These are phyloP conservation scores for Pinna nobilis DNA, from an alignment of 1,140 invertebrate species.

Conservation along the genomic window DNA sequence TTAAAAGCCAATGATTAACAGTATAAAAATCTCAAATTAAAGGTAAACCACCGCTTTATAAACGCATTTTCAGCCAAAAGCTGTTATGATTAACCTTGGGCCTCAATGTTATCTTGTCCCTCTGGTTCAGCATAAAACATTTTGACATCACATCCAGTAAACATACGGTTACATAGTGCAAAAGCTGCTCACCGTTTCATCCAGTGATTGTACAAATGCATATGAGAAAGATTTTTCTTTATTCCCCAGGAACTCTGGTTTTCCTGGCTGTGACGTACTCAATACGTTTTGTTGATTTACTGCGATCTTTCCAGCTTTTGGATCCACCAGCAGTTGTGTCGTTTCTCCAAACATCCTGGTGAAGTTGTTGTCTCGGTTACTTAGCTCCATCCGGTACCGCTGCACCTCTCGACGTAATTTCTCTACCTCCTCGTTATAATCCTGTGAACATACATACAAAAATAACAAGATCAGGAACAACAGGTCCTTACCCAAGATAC, in stretches of 20 bases:
- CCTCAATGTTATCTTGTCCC: too few relatives aligned
- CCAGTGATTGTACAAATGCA: slow-evolving; percentile 53
- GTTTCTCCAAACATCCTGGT: slow-evolving; percentile 71
- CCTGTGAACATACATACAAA: slow-evolving; percentile 36
- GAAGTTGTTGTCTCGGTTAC: slow-evolving; percentile 71
- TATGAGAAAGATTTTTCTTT: slow-evolving; percentile 54
- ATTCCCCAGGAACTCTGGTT: slow-evolving; percentile 8
- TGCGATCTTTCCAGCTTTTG: slow-evolving; percentile 52
- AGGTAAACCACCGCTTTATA: not conserved
- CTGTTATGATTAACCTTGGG: too few relatives aligned
- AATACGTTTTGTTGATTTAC: slow-evolving; percentile 41
- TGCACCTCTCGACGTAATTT: slow-evolving; percentile 65
- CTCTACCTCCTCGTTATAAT: slow-evolving; percentile 69
- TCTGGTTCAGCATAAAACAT: too few relatives aligned
- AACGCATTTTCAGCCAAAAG: too few relatives aligned
- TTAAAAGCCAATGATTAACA: too few relatives aligned
- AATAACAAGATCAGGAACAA: too few relatives aligned
- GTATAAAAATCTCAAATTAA: not conserved
- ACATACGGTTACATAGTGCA: slow-evolving; percentile 4
- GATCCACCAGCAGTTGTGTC: slow-evolving; percentile 62
- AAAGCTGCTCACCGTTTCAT: slow-evolving; percentile 38
- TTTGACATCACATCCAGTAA: not conserved
- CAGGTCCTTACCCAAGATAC: too few relatives aligned
- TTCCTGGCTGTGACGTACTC: slow-evolving; percentile 21
- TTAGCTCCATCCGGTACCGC: slow-evolving; percentile 69